Evolutionary conservation across 2,113 vertebrate species (phyloP).

Genomic region (Astatotilapia flaviijosephi): DNA sequence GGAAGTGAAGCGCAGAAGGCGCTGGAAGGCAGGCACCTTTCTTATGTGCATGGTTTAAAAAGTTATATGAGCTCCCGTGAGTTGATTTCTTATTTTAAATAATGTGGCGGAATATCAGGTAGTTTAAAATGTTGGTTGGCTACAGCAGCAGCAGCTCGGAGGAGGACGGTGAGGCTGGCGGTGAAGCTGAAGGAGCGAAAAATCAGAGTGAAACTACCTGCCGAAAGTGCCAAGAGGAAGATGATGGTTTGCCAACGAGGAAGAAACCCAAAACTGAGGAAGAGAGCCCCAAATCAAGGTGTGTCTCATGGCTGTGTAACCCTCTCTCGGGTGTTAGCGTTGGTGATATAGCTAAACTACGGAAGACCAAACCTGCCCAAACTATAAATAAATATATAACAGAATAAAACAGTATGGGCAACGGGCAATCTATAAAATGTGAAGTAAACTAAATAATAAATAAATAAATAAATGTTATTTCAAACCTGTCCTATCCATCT

Average conservation of each 20-base stretch:
- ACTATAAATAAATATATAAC: neutral
- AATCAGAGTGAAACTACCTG: neutral
- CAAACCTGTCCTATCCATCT: neutral
- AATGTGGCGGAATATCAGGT: neutral
- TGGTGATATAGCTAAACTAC: neutral
- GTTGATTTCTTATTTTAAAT: too few species aligned
- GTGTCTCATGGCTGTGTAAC: neutral
- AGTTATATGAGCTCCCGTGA: neutral
- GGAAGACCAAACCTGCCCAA: neutral
- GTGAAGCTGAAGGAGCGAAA: neutral
- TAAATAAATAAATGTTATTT: neutral
- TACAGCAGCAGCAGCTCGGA: constrained; percentile 76
- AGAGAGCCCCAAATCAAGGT: constrained; percentile 29
- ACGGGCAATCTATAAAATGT: neutral
- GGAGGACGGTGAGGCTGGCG: constrained; percentile 46
- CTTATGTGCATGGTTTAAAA: neutral
- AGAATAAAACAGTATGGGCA: neutral
- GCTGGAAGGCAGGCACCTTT: neutral
- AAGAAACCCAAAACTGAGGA: constrained; percentile 44
- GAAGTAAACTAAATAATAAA: neutral
- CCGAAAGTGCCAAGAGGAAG: neutral
- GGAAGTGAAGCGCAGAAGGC: neutral
- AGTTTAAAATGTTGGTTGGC: constrained; percentile 59
- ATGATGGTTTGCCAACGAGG: neutral
- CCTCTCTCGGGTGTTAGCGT: neutral